Percentiles rank a stretch among this genome's conserved stretches.
phyloP scores from a whole-genome alignment of 2,888 invertebrate genomes.

The Melieria picta region DNA sequence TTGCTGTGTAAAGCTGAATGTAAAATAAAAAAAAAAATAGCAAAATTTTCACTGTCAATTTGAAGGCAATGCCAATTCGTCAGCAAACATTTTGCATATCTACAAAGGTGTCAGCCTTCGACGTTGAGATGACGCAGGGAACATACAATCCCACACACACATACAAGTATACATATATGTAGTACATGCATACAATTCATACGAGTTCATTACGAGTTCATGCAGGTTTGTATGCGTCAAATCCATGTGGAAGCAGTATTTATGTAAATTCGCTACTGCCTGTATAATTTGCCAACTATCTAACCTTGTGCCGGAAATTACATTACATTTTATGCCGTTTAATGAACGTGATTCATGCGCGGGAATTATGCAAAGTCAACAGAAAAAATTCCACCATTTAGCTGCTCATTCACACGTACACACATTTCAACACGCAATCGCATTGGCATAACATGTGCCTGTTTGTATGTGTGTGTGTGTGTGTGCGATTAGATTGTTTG shows the following conservation, averaged over 20 bases:
- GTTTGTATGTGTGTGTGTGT: not conserved
- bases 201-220: not conserved
- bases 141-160: too few relatives aligned
- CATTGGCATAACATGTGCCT: not conserved
- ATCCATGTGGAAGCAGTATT: not conserved
- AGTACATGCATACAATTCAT: not conserved
- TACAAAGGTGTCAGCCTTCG: too few relatives aligned
- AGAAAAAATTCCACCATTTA: slow-evolving; percentile 8
- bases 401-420: not conserved
- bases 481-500: too few relatives aligned
- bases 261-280: not conserved
- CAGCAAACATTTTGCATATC: not conserved
- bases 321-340: slow-evolving; percentile 21
- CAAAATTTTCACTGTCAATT: slow-evolving; percentile 16
- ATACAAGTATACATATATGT: too few relatives aligned
- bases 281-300: slow-evolving; percentile 3
- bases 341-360: slow-evolving; percentile 42
- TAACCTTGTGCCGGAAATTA: slow-evolving; percentile 33
- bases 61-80: slow-evolving; percentile 14
- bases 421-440: not conserved
- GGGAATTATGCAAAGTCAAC: slow-evolving; percentile 36
- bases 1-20: too few relatives aligned
- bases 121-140: too few relatives aligned
- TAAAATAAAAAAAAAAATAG: slow-evolving; percentile 1
- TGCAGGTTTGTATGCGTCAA: not conserved